Percentiles rank a stretch among this genome's conserved stretches.
Evolutionary conservation across 2,888 invertebrate genomes (phyloP).

Genomic region (Listrodromus nycthemerus): DNA sequence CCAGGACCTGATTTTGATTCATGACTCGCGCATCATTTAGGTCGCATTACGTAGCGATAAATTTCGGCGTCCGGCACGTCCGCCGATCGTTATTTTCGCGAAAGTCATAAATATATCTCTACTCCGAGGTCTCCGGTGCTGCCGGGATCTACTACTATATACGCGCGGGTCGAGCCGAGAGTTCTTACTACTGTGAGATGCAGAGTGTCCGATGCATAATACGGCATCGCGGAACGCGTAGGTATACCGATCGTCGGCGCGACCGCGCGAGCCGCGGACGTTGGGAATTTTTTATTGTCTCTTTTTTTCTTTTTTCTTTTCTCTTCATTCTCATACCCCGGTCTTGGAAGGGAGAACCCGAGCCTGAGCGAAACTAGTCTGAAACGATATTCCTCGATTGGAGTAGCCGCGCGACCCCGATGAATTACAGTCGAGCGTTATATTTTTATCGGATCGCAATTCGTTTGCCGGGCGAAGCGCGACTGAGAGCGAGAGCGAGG

Average conservation of each 20-base stretch:
- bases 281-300: constrained; percentile 44
- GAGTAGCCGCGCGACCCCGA: constrained; percentile 60
- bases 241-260: constrained; percentile 66
- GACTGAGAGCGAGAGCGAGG: constrained; percentile 23
- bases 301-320: constrained; percentile 24
- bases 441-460: constrained; percentile 69
- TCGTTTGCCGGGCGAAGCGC: constrained; percentile 53
- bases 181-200: constrained; percentile 58
- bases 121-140: constrained; percentile 49
- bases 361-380: constrained; percentile 50
- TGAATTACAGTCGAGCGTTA: constrained; percentile 67
- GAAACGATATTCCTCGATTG: constrained; percentile 59
- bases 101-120: constrained; percentile 72
- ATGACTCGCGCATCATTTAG: constrained; percentile 75
- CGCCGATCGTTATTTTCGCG: constrained; percentile 73
- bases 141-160: constrained; percentile 56
- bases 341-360: constrained; percentile 49
- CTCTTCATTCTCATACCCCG: constrained; percentile 28
- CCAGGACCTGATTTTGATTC: constrained; percentile 75
- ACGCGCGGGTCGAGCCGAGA: constrained; percentile 24
- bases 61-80: constrained; percentile 70
- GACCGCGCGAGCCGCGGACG: constrained; percentile 38
- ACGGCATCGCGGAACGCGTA: constrained; percentile 66
- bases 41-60: constrained; percentile 77
- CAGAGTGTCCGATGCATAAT: constrained; percentile 32